Base-by-base conservation (phyloP, 2,888 invertebrate species). In the Celastrina argiolus region DNA sequence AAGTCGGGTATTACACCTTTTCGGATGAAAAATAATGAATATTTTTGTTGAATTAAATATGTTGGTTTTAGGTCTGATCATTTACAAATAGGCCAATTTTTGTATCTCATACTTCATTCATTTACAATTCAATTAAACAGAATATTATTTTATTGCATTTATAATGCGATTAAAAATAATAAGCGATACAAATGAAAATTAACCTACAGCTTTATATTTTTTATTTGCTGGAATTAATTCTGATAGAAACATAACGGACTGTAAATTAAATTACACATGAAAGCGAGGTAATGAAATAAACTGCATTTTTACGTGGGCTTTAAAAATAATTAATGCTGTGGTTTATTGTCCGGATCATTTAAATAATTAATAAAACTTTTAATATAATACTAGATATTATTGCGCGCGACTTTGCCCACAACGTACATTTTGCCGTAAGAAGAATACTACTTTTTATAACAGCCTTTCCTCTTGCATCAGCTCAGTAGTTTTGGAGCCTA, bases 231-330 rank as follows among this genome's bases (percentile, higher is more conserved):
- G 10, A n/a, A 14, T 61, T 39, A 36, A 65, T 51, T 65, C 34
- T 22, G 41, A 58, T 65, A 59, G 36, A 58, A 58, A 65, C 63
- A 66, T 51, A 69, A 66, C 59, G 66, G 42, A 59, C 31, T 28
- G 39, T 56, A 59, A 51, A 61, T 65, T 61, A 39, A 67, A 51
- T 45, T 51, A 26, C 59, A 45, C 22, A 12, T 22, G 63, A 63
- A 31, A 22, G 31, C 45, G 36, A 36, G 39, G 61, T 36, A 61
- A 61, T 61, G 36, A 39, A 61, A 61, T 61, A 61, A 61, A 61
- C 34, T 61, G 36, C 61, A 61, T 22, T 61, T 61, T 61, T 39
- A 61, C 61, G 36, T 36, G 61, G 12, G 39, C 61, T 39, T 34
- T 61, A 61, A 34, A 59, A 61, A 61, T 61, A 61, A 61, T 61